A percentile compares a stretch with the other conserved stretches of the same genome.
phyloP scores from a whole-genome alignment of 2,113 vertebrate species.

The Spheniscus mendiculus region DNA sequence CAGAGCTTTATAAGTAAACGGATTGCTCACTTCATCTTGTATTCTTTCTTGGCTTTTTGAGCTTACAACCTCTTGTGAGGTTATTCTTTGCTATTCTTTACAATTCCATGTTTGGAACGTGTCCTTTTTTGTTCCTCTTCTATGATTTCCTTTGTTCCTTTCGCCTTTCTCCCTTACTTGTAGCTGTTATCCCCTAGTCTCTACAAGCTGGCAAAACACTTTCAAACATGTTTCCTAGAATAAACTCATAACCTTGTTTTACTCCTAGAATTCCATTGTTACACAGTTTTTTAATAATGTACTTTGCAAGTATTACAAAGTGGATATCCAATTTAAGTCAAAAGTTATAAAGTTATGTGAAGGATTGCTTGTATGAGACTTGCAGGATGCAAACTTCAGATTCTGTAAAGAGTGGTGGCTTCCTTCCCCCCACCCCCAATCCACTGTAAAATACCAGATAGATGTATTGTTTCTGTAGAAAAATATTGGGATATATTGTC shows the following conservation, averaged over 20 bases:
- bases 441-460: background rate
- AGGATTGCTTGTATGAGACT: background rate
- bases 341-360: background rate
- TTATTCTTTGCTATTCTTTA: background rate
- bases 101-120: background rate
- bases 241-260: background rate
- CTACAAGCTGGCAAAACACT: background rate
- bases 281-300: background rate
- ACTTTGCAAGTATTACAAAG: background rate
- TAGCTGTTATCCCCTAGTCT: background rate
- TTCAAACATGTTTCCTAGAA: background rate
- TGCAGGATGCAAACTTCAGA: background rate
- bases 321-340: background rate
- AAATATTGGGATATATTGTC: background rate
- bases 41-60: background rate
- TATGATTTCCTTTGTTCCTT: background rate
- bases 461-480: background rate
- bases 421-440: background rate
- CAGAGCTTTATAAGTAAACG: background rate
- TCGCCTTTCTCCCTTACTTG: background rate
- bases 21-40: background rate
- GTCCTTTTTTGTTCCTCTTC: background rate
- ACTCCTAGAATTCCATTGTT: background rate
- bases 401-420: background rate
- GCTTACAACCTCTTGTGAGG: background rate